Percentiles rank a stretch among this genome's conserved stretches.
Conservation (phyloP, 1,140 invertebrate species). For the Heterodera carotae region DNA sequence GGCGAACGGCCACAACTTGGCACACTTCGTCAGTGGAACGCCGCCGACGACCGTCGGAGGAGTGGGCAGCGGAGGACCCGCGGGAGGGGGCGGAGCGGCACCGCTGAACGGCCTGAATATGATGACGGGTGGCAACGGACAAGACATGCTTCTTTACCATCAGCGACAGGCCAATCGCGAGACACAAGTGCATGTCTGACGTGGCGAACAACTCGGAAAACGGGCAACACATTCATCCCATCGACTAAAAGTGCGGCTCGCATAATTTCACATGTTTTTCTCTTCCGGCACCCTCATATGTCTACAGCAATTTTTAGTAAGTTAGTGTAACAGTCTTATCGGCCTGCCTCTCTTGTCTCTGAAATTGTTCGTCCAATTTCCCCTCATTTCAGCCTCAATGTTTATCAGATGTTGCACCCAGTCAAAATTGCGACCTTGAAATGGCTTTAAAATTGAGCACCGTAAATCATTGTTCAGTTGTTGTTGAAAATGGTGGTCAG, state of each 20-base stretch:
- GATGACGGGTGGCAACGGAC: neutral
- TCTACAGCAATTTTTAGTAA: neutral
- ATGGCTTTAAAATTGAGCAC: no score
- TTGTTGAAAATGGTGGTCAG: no score
- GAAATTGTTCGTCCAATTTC: no score
- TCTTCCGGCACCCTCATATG: neutral
- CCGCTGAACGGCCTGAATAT: neutral
- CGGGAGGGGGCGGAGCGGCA: neutral
- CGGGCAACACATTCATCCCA: slow-evolving; percentile 6
- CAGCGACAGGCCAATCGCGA: slow-evolving; percentile 3
- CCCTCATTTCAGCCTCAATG: no score
- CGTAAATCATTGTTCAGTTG: no score
- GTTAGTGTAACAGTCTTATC: neutral
- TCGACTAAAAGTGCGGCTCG: neutral
- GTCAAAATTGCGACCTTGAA: no score
- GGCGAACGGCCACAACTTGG: slow-evolving; percentile 1
- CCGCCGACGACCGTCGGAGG: neutral
- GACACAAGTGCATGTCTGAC: slow-evolving; percentile 14
- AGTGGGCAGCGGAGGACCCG: neutral
- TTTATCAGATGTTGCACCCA: no score
- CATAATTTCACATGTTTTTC: neutral
- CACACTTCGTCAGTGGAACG: neutral
- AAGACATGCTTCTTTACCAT: slow-evolving; percentile 8
- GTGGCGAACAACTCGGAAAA: neutral
- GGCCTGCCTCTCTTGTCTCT: neutral